phyloP scores from a whole-genome alignment of 2,797 vertebrate species.

The Hypotaenidia okinawae region DNA sequence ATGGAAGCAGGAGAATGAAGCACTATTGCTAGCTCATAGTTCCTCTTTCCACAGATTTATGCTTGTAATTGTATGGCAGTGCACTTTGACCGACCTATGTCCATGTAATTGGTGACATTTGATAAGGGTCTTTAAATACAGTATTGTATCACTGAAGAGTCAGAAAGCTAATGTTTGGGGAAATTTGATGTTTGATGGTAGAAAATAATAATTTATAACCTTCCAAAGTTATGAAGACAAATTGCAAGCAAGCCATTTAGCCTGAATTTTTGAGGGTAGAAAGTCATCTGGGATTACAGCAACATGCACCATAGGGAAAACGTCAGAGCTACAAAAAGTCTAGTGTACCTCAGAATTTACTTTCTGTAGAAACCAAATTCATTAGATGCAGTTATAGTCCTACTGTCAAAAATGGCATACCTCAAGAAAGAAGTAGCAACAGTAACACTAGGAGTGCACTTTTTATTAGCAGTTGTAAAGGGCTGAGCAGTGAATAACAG shows the following conservation, averaged over 20 bases:
- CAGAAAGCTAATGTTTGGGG: background rate
- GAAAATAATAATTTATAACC: background rate
- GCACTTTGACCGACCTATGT: background rate
- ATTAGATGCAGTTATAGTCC: background rate
- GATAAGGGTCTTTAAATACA: background rate
- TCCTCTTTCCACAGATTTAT: background rate
- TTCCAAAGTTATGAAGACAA: background rate
- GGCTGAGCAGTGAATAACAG: background rate
- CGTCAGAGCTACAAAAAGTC: background rate
- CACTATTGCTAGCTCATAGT: background rate
- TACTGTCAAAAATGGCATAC: background rate
- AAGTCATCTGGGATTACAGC: background rate
- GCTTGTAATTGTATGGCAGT: background rate
- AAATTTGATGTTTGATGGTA: background rate
- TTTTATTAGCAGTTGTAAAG: slow-evolving; percentile 1
- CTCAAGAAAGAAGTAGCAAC: background rate
- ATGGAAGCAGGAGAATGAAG: background rate
- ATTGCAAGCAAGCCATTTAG: background rate
- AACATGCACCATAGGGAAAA: background rate
- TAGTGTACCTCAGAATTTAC: background rate
- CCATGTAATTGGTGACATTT: background rate
- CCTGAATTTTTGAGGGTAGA: background rate
- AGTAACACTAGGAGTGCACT: background rate
- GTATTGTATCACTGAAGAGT: background rate
- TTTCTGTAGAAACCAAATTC: background rate